These are phyloP conservation scores for Petrolisthes cinctipes DNA, from an alignment of 2,888 invertebrate genomes.

Conservation along the genomic window DNA sequence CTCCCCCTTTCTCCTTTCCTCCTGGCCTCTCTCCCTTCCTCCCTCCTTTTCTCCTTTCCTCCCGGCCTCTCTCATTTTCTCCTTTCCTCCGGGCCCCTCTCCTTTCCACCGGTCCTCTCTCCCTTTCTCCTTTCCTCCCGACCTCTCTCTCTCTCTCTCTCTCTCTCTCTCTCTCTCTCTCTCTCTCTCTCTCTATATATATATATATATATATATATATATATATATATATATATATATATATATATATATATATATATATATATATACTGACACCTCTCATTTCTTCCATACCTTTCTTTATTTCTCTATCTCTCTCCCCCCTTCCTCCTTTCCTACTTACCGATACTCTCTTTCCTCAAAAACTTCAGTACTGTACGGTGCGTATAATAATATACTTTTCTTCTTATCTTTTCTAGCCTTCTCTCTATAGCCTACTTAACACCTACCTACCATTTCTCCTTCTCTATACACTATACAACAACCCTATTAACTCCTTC, in stretches of 20 bases:
- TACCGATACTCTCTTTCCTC: neutral
- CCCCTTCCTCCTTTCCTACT: neutral
- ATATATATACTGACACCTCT: neutral
- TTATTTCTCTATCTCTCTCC: constrained; percentile 4
- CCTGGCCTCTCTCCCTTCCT: too few species aligned
- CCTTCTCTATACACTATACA: too few species aligned
- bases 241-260: neutral
- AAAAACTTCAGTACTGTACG: too few species aligned
- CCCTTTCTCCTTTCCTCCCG: neutral
- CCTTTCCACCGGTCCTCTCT: neutral
- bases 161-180: neutral
- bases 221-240: neutral
- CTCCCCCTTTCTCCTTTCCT: too few species aligned
- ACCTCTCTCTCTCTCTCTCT: neutral
- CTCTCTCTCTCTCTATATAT: neutral
- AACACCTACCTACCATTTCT: too few species aligned
- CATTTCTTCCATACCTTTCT: neutral
- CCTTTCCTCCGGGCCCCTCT: too few species aligned
- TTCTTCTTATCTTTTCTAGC: too few species aligned
- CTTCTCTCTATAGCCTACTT: too few species aligned
- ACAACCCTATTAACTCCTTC: too few species aligned
- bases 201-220: neutral
- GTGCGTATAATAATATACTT: too few species aligned
- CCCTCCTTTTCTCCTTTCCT: too few species aligned
- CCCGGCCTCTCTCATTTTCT: too few species aligned